These are phyloP conservation scores for Diadema setosum DNA, from an alignment of 35 echinoderm and acorn worm genomes.

Conservation along the genomic window DNA sequence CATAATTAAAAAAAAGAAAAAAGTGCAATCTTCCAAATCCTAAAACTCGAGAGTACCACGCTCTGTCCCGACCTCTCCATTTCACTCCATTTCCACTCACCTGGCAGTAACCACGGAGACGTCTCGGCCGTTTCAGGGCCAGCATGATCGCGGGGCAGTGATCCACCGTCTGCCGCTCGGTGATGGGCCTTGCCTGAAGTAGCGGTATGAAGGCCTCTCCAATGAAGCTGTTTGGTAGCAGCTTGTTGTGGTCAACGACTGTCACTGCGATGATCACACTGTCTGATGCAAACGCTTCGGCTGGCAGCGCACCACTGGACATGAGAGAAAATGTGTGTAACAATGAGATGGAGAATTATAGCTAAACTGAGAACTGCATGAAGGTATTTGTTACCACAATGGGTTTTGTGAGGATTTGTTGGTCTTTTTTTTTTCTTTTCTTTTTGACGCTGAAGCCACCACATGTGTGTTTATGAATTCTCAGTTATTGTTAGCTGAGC, in stretches of 20 bases:
- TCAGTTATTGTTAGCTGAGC: too few relatives aligned
- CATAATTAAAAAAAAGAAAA: not conserved
- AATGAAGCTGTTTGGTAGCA: constrained; percentile 77
- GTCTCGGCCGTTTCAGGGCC: constrained; percentile 64
- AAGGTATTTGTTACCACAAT: too few relatives aligned
- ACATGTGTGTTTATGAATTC: too few relatives aligned
- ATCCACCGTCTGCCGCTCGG: constrained; percentile 59
- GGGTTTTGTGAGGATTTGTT: too few relatives aligned
- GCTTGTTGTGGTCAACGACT: constrained; percentile 79
- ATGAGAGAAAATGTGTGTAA: not conserved
- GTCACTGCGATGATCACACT: constrained; percentile 57
- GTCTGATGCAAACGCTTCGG: constrained; percentile 39
- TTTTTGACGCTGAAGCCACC: too few relatives aligned
- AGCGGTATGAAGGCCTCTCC: constrained; percentile 83
- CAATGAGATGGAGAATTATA: too few relatives aligned
- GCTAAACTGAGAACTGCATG: too few relatives aligned
- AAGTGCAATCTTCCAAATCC: not conserved
- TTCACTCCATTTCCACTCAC: constrained; percentile 22
- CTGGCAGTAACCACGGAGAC: constrained; percentile 24
- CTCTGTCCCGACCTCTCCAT: not conserved
- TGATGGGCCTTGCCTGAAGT: constrained; percentile 48
- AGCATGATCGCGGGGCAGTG: constrained; percentile 77
- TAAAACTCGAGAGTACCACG: not conserved
- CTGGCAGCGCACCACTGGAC: constrained; percentile 53
- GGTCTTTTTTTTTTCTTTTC: too few relatives aligned